Base-by-base conservation (phyloP, 1,140 invertebrate species). In the Choristoneura fumiferana region DNA sequence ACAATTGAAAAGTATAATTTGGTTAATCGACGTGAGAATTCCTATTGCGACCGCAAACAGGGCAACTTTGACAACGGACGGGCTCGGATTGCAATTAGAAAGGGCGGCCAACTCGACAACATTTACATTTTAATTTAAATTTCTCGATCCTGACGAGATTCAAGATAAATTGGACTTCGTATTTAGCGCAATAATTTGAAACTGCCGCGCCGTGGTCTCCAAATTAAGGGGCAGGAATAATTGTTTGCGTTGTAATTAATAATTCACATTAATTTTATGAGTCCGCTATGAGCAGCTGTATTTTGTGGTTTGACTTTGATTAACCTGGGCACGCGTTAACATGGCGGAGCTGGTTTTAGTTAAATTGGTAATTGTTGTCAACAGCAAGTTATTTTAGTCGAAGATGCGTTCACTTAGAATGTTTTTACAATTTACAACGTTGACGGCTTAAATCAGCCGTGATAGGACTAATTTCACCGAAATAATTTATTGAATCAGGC, bases 71-170 rank as follows among this genome's bases (percentile, higher is more conserved):
- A 76, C 78, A 76, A 74, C 71, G 68, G 63, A 63, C 70, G 65
- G 75, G 72, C 71, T 72, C 58, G 63, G 60, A 62, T 79, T 71
- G 75, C 79, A 83, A 85, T 85, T 85, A 85, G 76, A 80, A 65
- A 72, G 74, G 69, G 67, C 76, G 66, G 63, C 62, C 69, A 67
- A 57, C 69, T 76, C 70, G 62, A 72, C 78, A 83, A 80, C 82
- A 87, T 87, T 87, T 87, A 86, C 84, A 87, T 87, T 87, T 87
- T 84, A 87, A 87, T 86, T 84, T 80, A 79, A 85, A 87, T 82
- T 81, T 82, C 76, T 59, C 75, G 73, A 78, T 82, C 81, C 72
- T 84, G 79, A 81, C 81, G 75, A 81, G 81, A 86, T 87, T 84
- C 74, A 67, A 84, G 80, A 86, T 86, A 86, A 87, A 81, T 81